A percentile compares a stretch with the other conserved stretches of the same genome.
Conservation (phyloP, 1,140 invertebrate genomes). For the Hycleus phaleratus region DNA sequence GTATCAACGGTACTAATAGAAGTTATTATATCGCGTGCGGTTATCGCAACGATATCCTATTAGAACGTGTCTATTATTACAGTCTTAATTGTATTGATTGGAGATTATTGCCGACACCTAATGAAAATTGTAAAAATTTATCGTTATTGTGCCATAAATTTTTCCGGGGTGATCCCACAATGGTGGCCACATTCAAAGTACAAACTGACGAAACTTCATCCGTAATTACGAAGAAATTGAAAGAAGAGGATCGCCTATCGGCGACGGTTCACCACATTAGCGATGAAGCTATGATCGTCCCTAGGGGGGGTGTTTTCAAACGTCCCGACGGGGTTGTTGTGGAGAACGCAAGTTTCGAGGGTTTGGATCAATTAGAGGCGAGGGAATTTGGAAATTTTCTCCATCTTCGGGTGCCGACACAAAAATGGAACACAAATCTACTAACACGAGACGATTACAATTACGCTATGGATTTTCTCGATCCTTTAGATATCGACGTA, state of each 20-base stretch:
- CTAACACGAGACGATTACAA: conserved; percentile 65
- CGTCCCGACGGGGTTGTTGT: conserved; percentile 54
- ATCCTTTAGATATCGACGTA: conserved; percentile 59
- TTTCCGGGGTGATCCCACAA: conserved; percentile 51
- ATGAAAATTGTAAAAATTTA: conserved; percentile 50
- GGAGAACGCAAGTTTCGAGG: conserved; percentile 60
- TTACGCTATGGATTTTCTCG: conserved; percentile 68
- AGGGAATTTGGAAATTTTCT: conserved; percentile 57
- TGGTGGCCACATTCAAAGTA: conserved; percentile 43
- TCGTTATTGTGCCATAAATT: conserved; percentile 46
- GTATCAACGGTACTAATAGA: conserved; percentile 54
- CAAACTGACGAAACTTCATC: conserved; percentile 16
- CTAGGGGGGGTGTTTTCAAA: conserved; percentile 63
- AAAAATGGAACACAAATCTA: conserved; percentile 65
- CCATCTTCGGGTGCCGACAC: conserved; percentile 55
- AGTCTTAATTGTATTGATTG: conserved; percentile 60
- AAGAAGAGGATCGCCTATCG: conserved; percentile 68
- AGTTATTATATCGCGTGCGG: conserved; percentile 72
- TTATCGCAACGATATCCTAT: conserved; percentile 56
- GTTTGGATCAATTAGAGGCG: conserved; percentile 51
- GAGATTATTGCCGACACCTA: conserved; percentile 56
- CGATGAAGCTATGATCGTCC: conserved; percentile 59
- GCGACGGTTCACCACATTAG: conserved; percentile 60
- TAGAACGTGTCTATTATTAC: conserved; percentile 61
- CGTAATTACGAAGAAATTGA: conserved; percentile 45